Evolutionary conservation across 2,888 invertebrate genomes (phyloP).

Genomic region (Thyatira batis): DNA sequence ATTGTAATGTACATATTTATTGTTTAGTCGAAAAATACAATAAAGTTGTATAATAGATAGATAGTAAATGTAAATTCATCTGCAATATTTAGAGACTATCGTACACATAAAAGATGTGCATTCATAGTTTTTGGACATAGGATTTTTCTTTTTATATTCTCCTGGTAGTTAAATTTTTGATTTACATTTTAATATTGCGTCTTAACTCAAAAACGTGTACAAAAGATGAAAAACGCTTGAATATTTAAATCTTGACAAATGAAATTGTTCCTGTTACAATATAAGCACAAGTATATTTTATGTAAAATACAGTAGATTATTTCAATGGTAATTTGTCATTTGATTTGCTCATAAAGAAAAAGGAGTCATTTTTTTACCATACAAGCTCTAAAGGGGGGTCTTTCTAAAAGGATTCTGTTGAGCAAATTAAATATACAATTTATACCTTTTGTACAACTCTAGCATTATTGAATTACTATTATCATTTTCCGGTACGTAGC

Average conservation of each 20-base stretch:
- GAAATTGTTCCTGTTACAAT: conserved; percentile 12
- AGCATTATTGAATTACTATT: neutral
- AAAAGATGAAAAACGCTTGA: neutral
- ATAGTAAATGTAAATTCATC: neutral
- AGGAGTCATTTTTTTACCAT: neutral
- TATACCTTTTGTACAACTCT: neutral
- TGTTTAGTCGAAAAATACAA: neutral
- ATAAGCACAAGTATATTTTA: conserved; percentile 30
- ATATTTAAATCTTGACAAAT: conserved; percentile 24
- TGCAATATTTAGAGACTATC: neutral
- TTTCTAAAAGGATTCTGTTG: neutral
- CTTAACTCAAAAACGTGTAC: too few relatives aligned
- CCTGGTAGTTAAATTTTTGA: too few relatives aligned
- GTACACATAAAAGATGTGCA: too few relatives aligned
- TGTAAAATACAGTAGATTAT: conserved; percentile 18
- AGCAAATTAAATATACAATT: neutral
- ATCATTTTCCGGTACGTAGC: conserved; percentile 29
- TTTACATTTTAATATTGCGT: too few relatives aligned
- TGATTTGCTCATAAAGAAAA: neutral
- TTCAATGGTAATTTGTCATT: conserved; percentile 5
- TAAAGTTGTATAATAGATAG: conserved; percentile 1
- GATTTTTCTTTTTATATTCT: too few relatives aligned
- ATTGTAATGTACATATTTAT: conserved; percentile 16
- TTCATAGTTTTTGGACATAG: too few relatives aligned
- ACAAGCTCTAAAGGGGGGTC: neutral